Evolutionary conservation across 2,888 invertebrate genomes (phyloP).

Genomic region (Stenodema calcarata): DNA sequence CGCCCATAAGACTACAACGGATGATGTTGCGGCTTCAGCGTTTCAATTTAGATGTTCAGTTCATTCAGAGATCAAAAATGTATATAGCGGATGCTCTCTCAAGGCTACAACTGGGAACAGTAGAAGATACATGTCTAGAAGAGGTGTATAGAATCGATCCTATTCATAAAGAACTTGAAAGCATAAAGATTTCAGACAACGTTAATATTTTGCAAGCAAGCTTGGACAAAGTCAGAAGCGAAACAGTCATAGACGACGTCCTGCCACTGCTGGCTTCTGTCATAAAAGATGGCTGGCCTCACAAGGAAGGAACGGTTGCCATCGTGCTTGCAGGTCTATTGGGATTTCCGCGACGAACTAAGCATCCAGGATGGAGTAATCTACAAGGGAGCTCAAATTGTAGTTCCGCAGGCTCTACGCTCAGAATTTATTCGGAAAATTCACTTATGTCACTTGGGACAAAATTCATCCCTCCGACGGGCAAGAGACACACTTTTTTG

Average conservation of each 20-base stretch:
- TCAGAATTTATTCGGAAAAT: too few species aligned
- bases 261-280: not conserved
- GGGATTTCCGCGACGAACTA: not conserved
- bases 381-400: not conserved
- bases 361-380: slow-evolving; percentile 28
- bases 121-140: too few species aligned
- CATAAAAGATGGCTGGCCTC: slow-evolving; percentile 2
- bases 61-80: too few species aligned
- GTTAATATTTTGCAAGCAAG: not conserved
- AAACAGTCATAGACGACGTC: not conserved
- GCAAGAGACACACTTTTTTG: too few species aligned
- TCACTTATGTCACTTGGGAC: too few species aligned
- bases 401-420: slow-evolving; percentile 6
- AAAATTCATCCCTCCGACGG: not conserved
- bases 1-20: too few species aligned
- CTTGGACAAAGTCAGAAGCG: not conserved
- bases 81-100: too few species aligned
- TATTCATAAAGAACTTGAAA: not conserved
- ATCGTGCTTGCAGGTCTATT: not conserved
- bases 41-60: too few species aligned
- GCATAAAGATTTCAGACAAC: not conserved
- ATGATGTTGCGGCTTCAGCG: too few species aligned
- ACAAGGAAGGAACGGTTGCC: not conserved
- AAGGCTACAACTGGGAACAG: too few species aligned
- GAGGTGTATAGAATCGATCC: too few species aligned